Evolutionary conservation across 1,140 invertebrate species (phyloP).

Genomic region (Drosophila tsacasi): DNA sequence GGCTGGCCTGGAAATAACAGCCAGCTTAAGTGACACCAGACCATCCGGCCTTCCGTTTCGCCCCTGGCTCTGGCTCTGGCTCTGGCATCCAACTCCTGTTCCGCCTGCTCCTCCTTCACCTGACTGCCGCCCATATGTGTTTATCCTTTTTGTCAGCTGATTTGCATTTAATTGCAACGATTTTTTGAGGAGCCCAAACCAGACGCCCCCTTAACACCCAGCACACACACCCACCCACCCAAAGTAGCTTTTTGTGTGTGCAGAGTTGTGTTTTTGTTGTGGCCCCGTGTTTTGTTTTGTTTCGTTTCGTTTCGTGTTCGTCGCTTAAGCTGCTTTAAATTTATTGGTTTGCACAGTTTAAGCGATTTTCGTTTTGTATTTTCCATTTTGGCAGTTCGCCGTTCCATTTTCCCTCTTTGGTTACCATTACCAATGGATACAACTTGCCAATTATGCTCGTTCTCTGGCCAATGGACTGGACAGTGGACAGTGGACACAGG

Average conservation of each 20-base stretch:
- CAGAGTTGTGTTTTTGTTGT: conserved; percentile 25
- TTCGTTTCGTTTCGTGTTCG: conserved; percentile 35
- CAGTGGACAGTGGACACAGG: conserved; percentile 1
- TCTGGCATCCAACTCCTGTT: background rate
- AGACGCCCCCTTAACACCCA: conserved; percentile 8
- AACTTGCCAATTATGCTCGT: conserved; percentile 79
- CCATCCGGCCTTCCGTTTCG: conserved; percentile 6
- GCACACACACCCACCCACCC: conserved; percentile 4
- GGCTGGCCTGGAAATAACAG: conserved; percentile 34
- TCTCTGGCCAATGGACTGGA: conserved; percentile 74
- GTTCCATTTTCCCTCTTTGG: background rate
- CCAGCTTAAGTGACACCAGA: conserved; percentile 34
- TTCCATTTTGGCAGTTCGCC: conserved; percentile 41
- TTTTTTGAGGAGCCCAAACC: conserved; percentile 49
- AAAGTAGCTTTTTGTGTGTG: conserved; percentile 42
- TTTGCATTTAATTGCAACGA: conserved; percentile 80
- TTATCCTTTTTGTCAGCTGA: conserved; percentile 60
- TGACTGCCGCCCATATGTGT: conserved; percentile 14
- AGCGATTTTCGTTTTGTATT: conserved; percentile 74
- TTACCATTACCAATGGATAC: conserved; percentile 68
- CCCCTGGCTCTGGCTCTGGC: background rate
- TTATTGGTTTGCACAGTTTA: conserved; percentile 81
- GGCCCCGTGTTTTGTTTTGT: conserved; percentile 21
- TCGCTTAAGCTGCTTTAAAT: conserved; percentile 81
- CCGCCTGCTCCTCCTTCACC: background rate